These are phyloP conservation scores for Rhadina sibilatrix DNA, from an alignment of 2,113 vertebrate species.

Conservation along the genomic window DNA sequence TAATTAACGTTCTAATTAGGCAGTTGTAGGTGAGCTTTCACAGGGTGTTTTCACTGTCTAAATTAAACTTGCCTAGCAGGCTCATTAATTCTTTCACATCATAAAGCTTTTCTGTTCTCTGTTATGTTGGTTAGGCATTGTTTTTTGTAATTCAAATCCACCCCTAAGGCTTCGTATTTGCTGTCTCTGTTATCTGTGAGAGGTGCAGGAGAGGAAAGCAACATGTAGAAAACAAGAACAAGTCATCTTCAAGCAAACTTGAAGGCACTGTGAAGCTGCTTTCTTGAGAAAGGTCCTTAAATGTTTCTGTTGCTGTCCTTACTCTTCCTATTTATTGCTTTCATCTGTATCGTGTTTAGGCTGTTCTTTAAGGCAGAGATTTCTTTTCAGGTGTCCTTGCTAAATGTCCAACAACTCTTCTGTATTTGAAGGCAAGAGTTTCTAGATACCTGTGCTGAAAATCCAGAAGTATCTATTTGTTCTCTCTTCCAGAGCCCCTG, in stretches of 20 bases:
- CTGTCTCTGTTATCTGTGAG: not conserved
- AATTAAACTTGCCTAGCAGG: not conserved
- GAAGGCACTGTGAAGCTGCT: not conserved
- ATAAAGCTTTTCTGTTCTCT: not conserved
- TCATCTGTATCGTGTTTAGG: accelerated
- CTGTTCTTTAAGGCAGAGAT: not conserved
- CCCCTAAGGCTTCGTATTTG: not conserved
- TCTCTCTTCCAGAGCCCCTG: not conserved
- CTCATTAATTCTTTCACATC: not conserved
- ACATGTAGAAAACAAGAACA: not conserved
- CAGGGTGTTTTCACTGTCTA: not conserved
- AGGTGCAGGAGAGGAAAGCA: not conserved
- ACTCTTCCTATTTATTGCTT: not conserved
- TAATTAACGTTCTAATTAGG: not conserved
- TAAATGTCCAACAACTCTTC: not conserved
- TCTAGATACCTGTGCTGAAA: not conserved
- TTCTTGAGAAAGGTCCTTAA: not conserved
- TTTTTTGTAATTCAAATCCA: not conserved
- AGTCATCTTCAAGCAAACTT: not conserved
- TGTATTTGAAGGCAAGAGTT: not conserved
- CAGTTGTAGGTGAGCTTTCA: not conserved
- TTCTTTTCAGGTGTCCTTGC: not conserved
- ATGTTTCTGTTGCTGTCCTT: not conserved
- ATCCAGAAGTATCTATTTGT: not conserved
- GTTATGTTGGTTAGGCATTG: not conserved